These are phyloP conservation scores for Escarpia spicata DNA, from an alignment of 2,888 invertebrate genomes.

Conservation along the genomic window DNA sequence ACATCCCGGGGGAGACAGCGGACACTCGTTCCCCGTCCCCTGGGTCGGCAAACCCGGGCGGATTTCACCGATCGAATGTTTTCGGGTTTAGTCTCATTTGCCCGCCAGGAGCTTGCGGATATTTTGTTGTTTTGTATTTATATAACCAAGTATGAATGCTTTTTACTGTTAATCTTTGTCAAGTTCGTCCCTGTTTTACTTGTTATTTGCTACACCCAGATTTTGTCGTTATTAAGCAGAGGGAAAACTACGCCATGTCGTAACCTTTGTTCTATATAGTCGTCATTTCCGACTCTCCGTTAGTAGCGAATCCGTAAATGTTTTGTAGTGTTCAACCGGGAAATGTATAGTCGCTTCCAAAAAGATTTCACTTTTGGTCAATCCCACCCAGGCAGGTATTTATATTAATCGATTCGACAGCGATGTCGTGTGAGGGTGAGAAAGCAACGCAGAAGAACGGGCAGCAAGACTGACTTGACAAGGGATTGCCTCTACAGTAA, in stretches of 20 bases:
- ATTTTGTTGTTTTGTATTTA: neutral
- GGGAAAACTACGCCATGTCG: too few species aligned
- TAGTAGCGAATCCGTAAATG: neutral
- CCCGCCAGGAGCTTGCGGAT: neutral
- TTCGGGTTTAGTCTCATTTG: conserved; percentile 1
- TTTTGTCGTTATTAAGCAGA: neutral
- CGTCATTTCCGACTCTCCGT: too few species aligned
- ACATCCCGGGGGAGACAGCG: neutral
- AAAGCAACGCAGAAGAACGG: neutral
- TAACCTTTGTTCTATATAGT: too few species aligned
- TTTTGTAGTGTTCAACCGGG: neutral
- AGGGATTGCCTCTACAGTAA: neutral
- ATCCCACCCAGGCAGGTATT: neutral
- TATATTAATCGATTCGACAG: neutral
- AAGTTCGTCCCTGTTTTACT: too few species aligned
- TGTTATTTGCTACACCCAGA: neutral
- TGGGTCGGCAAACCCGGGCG: neutral
- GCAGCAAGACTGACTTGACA: neutral
- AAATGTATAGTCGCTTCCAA: neutral
- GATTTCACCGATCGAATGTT: neutral
- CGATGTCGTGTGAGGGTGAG: neutral
- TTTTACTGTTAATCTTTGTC: neutral
- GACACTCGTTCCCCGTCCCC: neutral
- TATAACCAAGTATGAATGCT: neutral
- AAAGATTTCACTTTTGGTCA: neutral